Evolutionary conservation across 2,113 vertebrate genomes (phyloP).

Genomic region (Erythrolamprus reginae): DNA sequence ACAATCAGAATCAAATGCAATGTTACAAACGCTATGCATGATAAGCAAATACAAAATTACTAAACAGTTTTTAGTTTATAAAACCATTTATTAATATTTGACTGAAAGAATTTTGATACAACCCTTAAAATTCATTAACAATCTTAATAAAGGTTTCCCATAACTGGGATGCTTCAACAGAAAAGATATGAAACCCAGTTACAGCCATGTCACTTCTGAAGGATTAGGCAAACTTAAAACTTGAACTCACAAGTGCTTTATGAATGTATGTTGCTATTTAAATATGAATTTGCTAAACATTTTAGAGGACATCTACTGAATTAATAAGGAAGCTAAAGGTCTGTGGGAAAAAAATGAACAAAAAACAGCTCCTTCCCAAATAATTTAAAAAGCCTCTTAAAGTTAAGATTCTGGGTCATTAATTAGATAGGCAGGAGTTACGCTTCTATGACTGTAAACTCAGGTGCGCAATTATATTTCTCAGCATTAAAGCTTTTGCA

Average conservation of each 20-base stretch:
- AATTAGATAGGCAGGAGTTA: constrained; percentile 49
- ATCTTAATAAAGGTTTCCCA: background rate
- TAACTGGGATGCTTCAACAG: background rate
- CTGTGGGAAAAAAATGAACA: constrained; percentile 28
- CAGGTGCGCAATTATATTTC: constrained; percentile 63
- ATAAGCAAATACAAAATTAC: background rate
- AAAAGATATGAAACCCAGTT: background rate
- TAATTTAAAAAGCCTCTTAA: constrained; percentile 40
- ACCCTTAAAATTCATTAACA: background rate
- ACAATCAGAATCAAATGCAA: background rate
- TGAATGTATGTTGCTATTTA: background rate
- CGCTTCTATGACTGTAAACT: constrained; percentile 46
- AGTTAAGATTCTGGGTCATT: constrained; percentile 43
- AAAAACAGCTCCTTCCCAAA: constrained; percentile 26
- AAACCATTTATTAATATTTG: background rate
- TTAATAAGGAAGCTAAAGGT: constrained; percentile 1
- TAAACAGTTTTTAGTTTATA: too few relatives aligned
- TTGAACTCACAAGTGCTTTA: background rate
- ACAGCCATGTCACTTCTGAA: background rate
- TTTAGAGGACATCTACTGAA: constrained; percentile 39
- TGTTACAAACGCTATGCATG: background rate
- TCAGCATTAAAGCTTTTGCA: constrained; percentile 55
- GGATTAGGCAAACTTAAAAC: background rate
- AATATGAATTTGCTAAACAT: background rate
- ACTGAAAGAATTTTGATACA: background rate